Evolutionary conservation across 2,888 invertebrate species (phyloP), one percentile per base, ranked within the genome.

Genomic region (Bombylius major): DNA sequence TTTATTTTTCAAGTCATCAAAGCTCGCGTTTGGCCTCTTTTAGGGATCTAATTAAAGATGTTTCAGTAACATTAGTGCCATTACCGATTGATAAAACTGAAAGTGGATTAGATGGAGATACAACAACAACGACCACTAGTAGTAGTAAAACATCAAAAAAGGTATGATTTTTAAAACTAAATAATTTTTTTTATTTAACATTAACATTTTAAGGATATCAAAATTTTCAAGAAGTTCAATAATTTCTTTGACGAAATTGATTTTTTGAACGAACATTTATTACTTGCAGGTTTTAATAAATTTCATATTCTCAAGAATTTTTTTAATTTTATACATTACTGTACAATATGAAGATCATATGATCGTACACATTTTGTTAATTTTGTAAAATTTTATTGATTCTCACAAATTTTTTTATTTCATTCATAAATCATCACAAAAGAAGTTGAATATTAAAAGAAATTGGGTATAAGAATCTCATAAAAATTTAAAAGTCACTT

Each of bases 21-120:
- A 42, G 39, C 5, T 42, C 11, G 39, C 39, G 39, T 60, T 62
- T 51, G 56, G 69, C 69, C 55, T 62, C 69, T 49, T 72, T 68
- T 63, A 69, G 74, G 59, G 72, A 72, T 66, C 65, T 72, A 53
- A 70, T 73, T 47, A 73, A 71, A 62, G 72, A 73, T 63, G 70
- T 73, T 14, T 70, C 69, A 33, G 73, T 75, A 14, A 67, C 72
- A n/a, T 59, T 73, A 56, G 69, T 73, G 31, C 71, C 73, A 9
- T 59, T 72, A 34, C 62, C 62, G 11, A 49, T 76, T 72, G 55
- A 65, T 42, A 65, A 65, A 55, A 56, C 71, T 5, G 74, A 73
- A 58, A 66, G 67, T 55, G 68, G 66, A 23, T 23, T 23, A 55
- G 71, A 72, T 63, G 23, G 23, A 23, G 23, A 23, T 23, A 23